Percentiles rank a stretch among this genome's conserved stretches.
Evolutionary conservation across 2,797 vertebrate species (phyloP).

Genomic region (Chaetophractus vellerosus): DNA sequence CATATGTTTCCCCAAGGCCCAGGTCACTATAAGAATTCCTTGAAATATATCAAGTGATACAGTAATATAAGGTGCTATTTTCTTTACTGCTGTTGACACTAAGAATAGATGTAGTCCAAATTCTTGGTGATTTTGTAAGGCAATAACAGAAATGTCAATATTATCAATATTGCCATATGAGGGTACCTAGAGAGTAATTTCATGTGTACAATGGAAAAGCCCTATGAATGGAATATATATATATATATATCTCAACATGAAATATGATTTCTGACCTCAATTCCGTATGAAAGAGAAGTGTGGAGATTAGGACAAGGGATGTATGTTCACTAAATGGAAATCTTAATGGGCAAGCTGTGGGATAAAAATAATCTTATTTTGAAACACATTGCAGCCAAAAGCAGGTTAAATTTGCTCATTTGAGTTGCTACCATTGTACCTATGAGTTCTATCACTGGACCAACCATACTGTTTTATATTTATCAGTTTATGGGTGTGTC

Average conservation of each 20-base stretch:
- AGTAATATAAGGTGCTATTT: background rate
- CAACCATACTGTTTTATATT: background rate
- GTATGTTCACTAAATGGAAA: background rate
- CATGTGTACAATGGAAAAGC: background rate
- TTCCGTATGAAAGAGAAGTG: background rate
- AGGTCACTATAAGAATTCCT: background rate
- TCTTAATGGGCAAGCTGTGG: background rate
- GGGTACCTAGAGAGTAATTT: slow-evolving; percentile 7
- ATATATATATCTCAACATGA: slow-evolving; percentile 3
- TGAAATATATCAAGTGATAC: background rate
- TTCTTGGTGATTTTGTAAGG: slow-evolving; percentile 11
- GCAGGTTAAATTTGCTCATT: background rate
- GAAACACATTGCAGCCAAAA: slow-evolving; percentile 15
- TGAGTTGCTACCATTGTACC: background rate
- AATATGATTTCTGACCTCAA: slow-evolving; percentile 18
- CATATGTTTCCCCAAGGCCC: background rate
- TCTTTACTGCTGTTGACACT: background rate
- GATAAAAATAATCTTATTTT: slow-evolving; percentile 39
- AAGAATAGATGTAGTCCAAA: slow-evolving; percentile 51
- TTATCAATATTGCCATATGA: background rate
- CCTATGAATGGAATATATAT: background rate
- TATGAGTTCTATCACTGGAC: background rate
- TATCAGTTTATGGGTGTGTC: background rate
- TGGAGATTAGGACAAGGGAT: background rate
- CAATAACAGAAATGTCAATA: background rate